These are phyloP conservation scores for Procambarus clarkii DNA, from an alignment of 1,140 invertebrate species.

Conservation along the genomic window DNA sequence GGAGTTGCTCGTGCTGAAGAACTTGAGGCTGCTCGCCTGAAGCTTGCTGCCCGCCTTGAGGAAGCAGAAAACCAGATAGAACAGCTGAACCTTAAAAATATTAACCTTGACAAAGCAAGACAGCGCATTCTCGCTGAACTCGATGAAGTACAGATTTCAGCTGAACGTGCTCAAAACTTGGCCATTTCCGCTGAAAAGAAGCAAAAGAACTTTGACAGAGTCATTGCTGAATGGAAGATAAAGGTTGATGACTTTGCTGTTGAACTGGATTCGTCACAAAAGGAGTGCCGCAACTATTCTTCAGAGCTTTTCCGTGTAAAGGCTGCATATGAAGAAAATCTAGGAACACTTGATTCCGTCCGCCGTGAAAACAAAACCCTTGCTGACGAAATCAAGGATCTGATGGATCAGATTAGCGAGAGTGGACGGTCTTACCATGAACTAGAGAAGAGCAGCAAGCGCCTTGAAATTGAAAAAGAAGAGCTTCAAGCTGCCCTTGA, in stretches of 20 bases:
- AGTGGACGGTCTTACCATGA: slow-evolving; percentile 60
- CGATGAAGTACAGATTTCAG: slow-evolving; percentile 81
- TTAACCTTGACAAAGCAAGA: slow-evolving; percentile 80
- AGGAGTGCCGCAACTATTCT: slow-evolving; percentile 61
- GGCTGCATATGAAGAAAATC: slow-evolving; percentile 56
- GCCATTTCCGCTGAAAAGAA: slow-evolving; percentile 49
- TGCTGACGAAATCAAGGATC: slow-evolving; percentile 74
- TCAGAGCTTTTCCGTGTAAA: slow-evolving; percentile 60
- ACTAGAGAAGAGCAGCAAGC: slow-evolving; percentile 46
- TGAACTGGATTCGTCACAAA: slow-evolving; percentile 51
- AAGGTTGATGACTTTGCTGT: slow-evolving; percentile 88
- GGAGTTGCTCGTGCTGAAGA: slow-evolving; percentile 50
- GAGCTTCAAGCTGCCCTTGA: slow-evolving; percentile 63
- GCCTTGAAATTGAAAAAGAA: slow-evolving; percentile 58
- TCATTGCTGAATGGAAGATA: slow-evolving; percentile 99
- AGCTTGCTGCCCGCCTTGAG: slow-evolving; percentile 47
- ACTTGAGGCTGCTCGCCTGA: slow-evolving; percentile 47
- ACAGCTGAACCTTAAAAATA: slow-evolving; percentile 48
- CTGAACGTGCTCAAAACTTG: slow-evolving; percentile 59
- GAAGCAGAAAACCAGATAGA: slow-evolving; percentile 50
- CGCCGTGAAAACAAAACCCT: slow-evolving; percentile 82
- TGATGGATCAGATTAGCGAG: slow-evolving; percentile 64
- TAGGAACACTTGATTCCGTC: slow-evolving; percentile 80
- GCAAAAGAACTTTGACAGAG: slow-evolving; percentile 86
- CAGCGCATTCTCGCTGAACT: slow-evolving; percentile 79